Percentiles rank a stretch among this genome's conserved stretches.
These are phyloP conservation scores for Lasioglossum lativentre DNA, from an alignment of 2,888 invertebrate genomes.

Conservation along the genomic window DNA sequence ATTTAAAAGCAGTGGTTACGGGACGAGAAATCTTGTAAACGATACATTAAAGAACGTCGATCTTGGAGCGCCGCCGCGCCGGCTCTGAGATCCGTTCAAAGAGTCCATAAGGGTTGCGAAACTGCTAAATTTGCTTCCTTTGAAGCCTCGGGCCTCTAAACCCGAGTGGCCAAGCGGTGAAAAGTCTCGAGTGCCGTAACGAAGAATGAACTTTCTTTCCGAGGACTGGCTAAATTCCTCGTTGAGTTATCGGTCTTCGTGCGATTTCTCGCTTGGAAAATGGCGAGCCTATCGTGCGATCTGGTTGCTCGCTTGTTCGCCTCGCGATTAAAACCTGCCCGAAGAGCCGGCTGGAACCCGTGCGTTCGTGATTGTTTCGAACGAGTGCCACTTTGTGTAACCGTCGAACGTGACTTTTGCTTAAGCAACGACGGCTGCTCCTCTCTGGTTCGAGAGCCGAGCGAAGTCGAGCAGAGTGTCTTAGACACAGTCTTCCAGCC, in stretches of 20 bases:
- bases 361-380: constrained; percentile 68
- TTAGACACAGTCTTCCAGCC: constrained; percentile 53
- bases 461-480: constrained; percentile 52
- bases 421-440: constrained; percentile 31
- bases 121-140: constrained; percentile 23
- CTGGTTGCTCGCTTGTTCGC: background rate
- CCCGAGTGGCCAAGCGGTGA: constrained; percentile 3
- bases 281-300: constrained; percentile 23
- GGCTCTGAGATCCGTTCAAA: background rate
- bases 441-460: constrained; percentile 33
- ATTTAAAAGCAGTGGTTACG: background rate
- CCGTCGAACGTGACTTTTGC: constrained; percentile 73
- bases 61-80: background rate
- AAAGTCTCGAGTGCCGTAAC: constrained; percentile 6
- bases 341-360: constrained; percentile 10
- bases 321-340: background rate
- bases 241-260: constrained; percentile 1
- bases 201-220: constrained; percentile 13
- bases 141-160: constrained; percentile 3
- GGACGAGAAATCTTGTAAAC: background rate
- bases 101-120: constrained; percentile 13
- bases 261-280: background rate
- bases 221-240: background rate
- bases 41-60: background rate
- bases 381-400: constrained; percentile 68